Conservation (phyloP, 2,888 invertebrate species). For the Leptopilina syphax region DNA sequence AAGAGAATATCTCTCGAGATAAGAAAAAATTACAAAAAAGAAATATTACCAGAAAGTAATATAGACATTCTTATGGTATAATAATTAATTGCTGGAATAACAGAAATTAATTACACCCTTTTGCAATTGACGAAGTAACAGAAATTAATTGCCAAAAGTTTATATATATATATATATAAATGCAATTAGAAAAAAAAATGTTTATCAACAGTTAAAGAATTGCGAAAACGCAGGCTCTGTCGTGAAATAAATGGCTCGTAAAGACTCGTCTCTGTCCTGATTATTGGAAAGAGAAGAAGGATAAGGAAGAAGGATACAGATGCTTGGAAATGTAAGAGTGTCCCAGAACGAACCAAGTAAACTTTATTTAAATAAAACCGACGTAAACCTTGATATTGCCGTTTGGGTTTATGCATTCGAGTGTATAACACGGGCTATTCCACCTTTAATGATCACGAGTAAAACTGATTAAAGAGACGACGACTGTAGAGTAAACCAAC, state of each 20-base stretch:
- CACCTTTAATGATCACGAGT: constrained; percentile 74
- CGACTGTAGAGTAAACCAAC: constrained; percentile 49
- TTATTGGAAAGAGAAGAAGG: constrained; percentile 9
- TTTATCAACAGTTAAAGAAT: constrained; percentile 29
- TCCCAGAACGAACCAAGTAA: constrained; percentile 58
- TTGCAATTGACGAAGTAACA: too few relatives aligned
- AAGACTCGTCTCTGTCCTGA: constrained; percentile 23
- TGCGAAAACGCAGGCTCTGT: constrained; percentile 1
- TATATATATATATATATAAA: neutral
- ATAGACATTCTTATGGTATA: too few relatives aligned
- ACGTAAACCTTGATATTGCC: constrained; percentile 74
- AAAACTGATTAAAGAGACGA: constrained; percentile 74
- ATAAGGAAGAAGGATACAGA: constrained; percentile 10
- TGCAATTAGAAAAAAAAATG: constrained; percentile 21
- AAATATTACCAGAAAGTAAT: too few relatives aligned
- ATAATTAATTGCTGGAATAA: too few relatives aligned
- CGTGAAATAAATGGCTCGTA: constrained; percentile 36
- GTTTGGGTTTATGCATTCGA: constrained; percentile 74
- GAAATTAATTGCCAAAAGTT: constrained; percentile 10
- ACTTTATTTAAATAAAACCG: constrained; percentile 75
- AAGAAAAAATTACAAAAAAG: too few relatives aligned
- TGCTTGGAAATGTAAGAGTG: constrained; percentile 48
- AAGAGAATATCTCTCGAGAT: too few relatives aligned
- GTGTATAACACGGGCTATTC: constrained; percentile 73
- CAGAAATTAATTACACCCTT: too few relatives aligned